A percentile compares a stretch with the other conserved stretches of the same genome.
These are phyloP conservation scores for Drosophila peninsularis DNA, from an alignment of 2,888 invertebrate species.

Conservation along the genomic window DNA sequence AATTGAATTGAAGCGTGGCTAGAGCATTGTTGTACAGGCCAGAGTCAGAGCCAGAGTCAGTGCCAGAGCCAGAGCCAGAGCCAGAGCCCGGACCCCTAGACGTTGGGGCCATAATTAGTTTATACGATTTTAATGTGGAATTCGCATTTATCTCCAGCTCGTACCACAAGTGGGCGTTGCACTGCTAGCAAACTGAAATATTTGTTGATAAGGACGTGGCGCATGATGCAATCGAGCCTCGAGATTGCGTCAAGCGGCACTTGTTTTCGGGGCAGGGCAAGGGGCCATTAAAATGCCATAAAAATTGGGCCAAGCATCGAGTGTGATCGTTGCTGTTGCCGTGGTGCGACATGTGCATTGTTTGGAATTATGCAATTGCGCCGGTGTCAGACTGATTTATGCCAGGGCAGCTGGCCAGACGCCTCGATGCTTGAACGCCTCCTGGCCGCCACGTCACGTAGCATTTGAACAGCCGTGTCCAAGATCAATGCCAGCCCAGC, in stretches of 20 bases:
- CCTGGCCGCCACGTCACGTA: conserved; percentile 44
- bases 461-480: conserved; percentile 55
- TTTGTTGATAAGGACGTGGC: conserved; percentile 63
- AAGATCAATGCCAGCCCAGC: conserved; percentile 73
- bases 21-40: conserved; percentile 66
- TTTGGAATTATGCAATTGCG: conserved; percentile 55
- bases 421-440: conserved; percentile 65
- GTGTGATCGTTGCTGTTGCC: conserved; percentile 18
- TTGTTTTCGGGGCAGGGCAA: conserved; percentile 11
- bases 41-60: neutral
- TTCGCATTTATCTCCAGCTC: conserved; percentile 45
- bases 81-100: conserved; percentile 7
- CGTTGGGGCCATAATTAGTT: conserved; percentile 64
- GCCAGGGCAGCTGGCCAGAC: conserved; percentile 47
- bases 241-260: conserved; percentile 58
- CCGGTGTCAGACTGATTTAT: conserved; percentile 75
- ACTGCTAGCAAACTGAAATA: conserved; percentile 12
- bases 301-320: conserved; percentile 68
- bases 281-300: conserved; percentile 65
- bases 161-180: conserved; percentile 63
- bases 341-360: conserved; percentile 61
- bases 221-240: conserved; percentile 68
- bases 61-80: too few relatives aligned
- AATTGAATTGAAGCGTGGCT: conserved; percentile 74
- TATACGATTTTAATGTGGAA: conserved; percentile 72